Evolutionary conservation across 2,113 vertebrate genomes (phyloP).

Genomic region (Tenrec ecaudatus): DNA sequence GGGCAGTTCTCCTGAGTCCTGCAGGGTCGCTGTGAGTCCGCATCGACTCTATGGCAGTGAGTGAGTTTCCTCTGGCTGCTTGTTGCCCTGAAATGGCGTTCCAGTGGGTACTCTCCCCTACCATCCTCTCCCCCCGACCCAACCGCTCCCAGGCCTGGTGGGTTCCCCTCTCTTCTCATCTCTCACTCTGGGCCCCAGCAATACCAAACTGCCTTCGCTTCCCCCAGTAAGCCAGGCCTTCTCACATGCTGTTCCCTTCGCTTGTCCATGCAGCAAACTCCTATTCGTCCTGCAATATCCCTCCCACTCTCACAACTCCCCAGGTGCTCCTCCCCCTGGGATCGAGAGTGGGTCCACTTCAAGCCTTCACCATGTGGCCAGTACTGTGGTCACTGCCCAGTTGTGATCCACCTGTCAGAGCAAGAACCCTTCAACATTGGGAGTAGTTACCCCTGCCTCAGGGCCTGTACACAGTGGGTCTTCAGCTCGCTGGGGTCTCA

Average conservation of each 20-base stretch:
- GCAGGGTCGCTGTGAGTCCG: too few species aligned
- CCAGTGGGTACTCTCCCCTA: too few species aligned
- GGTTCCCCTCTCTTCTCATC: rapidly evolving
- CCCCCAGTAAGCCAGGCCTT: rapidly evolving
- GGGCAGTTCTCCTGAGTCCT: too few species aligned
- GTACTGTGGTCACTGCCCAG: background rate
- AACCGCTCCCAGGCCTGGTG: too few species aligned
- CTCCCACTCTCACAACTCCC: background rate
- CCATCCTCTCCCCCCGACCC: too few species aligned
- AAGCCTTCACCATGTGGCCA: background rate
- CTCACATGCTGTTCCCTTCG: rapidly evolving
- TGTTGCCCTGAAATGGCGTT: background rate
- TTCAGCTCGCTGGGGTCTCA: background rate
- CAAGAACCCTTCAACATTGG: background rate
- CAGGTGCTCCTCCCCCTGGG: rapidly evolving
- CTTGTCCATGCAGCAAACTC: background rate
- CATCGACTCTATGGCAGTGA: too few species aligned
- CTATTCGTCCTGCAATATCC: background rate
- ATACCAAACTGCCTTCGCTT: background rate
- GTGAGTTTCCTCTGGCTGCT: background rate
- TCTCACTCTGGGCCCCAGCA: background rate
- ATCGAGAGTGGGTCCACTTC: background rate
- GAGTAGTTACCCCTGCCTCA: background rate
- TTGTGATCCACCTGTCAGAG: background rate
- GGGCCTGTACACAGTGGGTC: background rate